phyloP scores from a whole-genome alignment of 2,888 invertebrate genomes.

The Lampropteryx suffumata region DNA sequence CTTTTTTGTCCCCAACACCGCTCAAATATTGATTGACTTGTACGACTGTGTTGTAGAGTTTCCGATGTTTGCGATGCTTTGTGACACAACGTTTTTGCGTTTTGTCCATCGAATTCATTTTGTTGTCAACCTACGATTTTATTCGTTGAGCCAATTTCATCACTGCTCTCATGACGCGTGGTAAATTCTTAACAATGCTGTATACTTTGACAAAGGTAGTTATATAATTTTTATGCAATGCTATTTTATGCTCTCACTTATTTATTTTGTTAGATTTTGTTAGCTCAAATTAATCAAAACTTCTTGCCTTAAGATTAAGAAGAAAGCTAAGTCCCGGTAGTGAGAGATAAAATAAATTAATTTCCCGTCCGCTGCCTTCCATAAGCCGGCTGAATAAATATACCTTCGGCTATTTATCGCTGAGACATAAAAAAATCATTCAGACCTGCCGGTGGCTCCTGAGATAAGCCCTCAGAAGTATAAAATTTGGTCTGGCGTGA shows the following conservation, averaged over 20 bases:
- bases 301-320: constrained; percentile 5
- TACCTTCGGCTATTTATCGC: constrained; percentile 34
- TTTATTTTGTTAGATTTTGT: too few species aligned
- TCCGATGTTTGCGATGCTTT: constrained; percentile 2
- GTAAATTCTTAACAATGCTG: too few species aligned
- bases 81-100: constrained; percentile 4
- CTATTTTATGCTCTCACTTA: too few species aligned
- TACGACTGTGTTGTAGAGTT: constrained; percentile 10
- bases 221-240: too few species aligned
- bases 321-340: constrained; percentile 14
- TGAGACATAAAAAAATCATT: constrained; percentile 29
- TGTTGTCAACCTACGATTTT: constrained; percentile 3
- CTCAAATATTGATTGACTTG: constrained; percentile 30
- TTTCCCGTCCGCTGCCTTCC: constrained; percentile 21
- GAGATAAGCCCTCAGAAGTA: constrained; percentile 17
- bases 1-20: constrained; percentile 26
- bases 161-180: too few species aligned
- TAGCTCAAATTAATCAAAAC: background rate
- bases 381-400: constrained; percentile 31
- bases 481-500: background rate
- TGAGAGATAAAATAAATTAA: constrained; percentile 22
- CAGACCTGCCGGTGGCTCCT: constrained; percentile 20
- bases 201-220: too few species aligned
- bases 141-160: background rate
- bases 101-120: constrained; percentile 1